Percentiles rank a stretch among this genome's conserved stretches.
These are phyloP conservation scores for Meloidogyne exigua DNA, from an alignment of 1,140 invertebrate species.

Conservation along the genomic window DNA sequence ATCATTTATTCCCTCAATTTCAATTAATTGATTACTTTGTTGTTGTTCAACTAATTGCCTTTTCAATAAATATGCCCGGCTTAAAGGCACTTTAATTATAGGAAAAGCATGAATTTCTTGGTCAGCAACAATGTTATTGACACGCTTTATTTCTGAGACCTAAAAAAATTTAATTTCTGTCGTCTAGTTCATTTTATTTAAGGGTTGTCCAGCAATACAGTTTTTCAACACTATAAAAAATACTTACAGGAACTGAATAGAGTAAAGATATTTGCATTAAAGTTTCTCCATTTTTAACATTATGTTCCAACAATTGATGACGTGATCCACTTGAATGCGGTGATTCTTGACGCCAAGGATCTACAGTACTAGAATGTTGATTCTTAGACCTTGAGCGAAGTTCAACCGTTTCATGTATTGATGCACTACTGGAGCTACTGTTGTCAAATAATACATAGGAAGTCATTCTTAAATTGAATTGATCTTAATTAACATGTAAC, in stretches of 20 bases:
- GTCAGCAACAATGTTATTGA: constrained; percentile 38
- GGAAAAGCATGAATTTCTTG: constrained; percentile 39
- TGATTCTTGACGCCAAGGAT: constrained; percentile 12
- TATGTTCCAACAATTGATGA: constrained; percentile 13
- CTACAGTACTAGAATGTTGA: not conserved
- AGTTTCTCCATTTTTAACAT: constrained; percentile 24
- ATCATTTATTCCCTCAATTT: not conserved
- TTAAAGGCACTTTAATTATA: constrained; percentile 37
- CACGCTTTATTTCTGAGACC: constrained; percentile 45
- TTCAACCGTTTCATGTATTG: constrained; percentile 22
- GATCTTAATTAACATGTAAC: not conserved
- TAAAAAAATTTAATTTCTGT: constrained; percentile 14
- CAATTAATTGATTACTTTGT: constrained; percentile 3
- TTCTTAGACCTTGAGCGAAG: constrained; percentile 12
- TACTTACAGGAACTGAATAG: constrained; percentile 18
- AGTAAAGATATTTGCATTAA: constrained; percentile 21
- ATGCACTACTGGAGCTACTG: not conserved
- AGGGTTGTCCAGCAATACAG: no score
- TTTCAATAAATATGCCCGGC: constrained; percentile 23
- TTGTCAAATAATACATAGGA: not conserved
- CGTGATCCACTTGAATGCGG: not conserved
- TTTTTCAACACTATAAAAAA: not conserved
- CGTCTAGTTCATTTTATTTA: not conserved
- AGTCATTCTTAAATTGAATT: not conserved
- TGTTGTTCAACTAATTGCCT: constrained; percentile 21